Conservation (phyloP, 2,888 invertebrate species). For the Amblyjoppa fuscipennis region DNA sequence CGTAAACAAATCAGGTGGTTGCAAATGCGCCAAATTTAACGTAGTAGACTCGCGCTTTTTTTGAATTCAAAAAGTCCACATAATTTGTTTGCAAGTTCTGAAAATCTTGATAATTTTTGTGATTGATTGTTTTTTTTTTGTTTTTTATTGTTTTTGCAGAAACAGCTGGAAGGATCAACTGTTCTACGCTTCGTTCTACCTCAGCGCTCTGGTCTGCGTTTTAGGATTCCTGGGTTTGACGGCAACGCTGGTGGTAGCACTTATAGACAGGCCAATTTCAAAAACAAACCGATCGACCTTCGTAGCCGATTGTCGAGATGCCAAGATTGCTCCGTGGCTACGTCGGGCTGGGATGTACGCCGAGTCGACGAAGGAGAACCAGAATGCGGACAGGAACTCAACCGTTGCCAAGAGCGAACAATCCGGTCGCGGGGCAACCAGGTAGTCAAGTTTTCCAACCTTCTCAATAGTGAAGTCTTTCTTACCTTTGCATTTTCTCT, state of each 20-base stretch:
- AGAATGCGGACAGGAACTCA: slow-evolving; percentile 77
- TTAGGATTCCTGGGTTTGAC: background rate
- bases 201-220: background rate
- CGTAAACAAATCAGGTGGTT: too few species aligned
- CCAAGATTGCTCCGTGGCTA: slow-evolving; percentile 78
- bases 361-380: slow-evolving; percentile 79
- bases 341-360: slow-evolving; percentile 80
- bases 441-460: slow-evolving; percentile 50
- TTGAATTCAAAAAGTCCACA: too few species aligned
- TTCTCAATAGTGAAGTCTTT: background rate
- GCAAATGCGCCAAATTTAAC: too few species aligned
- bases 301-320: slow-evolving; percentile 69
- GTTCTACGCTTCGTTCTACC: slow-evolving; percentile 38
- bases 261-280: background rate
- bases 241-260: background rate
- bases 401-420: slow-evolving; percentile 71
- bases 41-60: too few species aligned
- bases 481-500: too few species aligned
- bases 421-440: slow-evolving; percentile 65
- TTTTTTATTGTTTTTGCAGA: slow-evolving; percentile 55
- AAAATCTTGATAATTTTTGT: background rate
- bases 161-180: slow-evolving; percentile 73
- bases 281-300: background rate
- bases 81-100: too few species aligned
- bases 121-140: background rate